These are phyloP conservation scores for Typhlichthys eigenmanni DNA, from an alignment of 2,797 vertebrate genomes.

Conservation along the genomic window DNA sequence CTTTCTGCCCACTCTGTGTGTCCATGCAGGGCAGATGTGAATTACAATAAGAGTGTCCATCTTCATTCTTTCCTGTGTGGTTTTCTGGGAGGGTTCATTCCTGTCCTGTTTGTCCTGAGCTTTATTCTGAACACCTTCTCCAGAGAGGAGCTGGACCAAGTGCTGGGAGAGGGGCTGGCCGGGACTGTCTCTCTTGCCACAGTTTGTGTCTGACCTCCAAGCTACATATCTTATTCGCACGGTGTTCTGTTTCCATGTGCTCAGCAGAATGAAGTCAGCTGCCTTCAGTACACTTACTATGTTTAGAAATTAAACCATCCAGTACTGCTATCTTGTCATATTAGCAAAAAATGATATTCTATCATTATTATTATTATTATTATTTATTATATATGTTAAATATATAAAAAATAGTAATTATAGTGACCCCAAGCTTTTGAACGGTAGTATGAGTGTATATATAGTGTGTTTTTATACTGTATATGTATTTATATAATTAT, in stretches of 20 bases:
- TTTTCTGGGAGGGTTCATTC: slow-evolving; percentile 71
- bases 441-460: too few species aligned
- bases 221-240: background rate
- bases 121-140: slow-evolving; percentile 72
- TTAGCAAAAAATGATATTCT: background rate
- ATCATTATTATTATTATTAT: background rate
- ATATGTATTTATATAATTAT: too few species aligned
- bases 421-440: background rate
- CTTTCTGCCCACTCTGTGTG: slow-evolving; percentile 14
- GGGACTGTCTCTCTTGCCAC: slow-evolving; percentile 44
- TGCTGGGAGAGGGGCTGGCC: slow-evolving; percentile 69
- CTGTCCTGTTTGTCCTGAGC: slow-evolving; percentile 73
- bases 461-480: too few species aligned
- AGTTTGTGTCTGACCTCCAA: slow-evolving; percentile 48
- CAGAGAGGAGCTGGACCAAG: slow-evolving; percentile 65
- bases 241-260: background rate
- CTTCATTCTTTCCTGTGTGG: slow-evolving; percentile 75
- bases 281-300: background rate
- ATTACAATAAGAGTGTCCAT: slow-evolving; percentile 69
- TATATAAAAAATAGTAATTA: background rate
- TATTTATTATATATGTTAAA: background rate
- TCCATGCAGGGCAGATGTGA: slow-evolving; percentile 61
- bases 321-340: background rate
- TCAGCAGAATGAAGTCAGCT: background rate
- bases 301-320: background rate